A percentile compares a stretch with the other conserved stretches of the same genome.
Evolutionary conservation across 2,888 invertebrate species (phyloP).

Genomic region (Chloroclysta siterata): DNA sequence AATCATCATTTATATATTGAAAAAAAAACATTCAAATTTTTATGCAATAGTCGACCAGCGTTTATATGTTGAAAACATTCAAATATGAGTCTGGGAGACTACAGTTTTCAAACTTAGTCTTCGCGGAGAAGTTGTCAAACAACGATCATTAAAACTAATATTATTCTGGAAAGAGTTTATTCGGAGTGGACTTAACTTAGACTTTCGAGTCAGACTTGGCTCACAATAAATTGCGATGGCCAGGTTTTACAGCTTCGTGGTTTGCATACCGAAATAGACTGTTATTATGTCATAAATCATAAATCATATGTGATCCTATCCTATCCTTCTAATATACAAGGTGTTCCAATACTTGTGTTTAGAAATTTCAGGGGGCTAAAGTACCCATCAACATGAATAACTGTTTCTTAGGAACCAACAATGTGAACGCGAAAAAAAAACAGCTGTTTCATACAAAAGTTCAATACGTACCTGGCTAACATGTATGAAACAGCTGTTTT

Average conservation of each 20-base stretch:
- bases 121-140: slow-evolving; percentile 41
- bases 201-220: slow-evolving; percentile 34
- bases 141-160: slow-evolving; percentile 45
- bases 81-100: slow-evolving; percentile 24
- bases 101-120: slow-evolving; percentile 35
- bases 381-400: no score
- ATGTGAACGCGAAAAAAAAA: no score
- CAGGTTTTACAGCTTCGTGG: slow-evolving; percentile 22
- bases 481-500: no score
- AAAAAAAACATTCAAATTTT: background rate
- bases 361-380: no score
- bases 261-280: slow-evolving; percentile 11
- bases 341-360: no score
- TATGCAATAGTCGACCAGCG: no score
- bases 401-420: no score
- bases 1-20: no score
- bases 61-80: slow-evolving; percentile 1
- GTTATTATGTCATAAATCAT: no score
- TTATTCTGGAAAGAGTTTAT: slow-evolving; percentile 41
- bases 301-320: slow-evolving; percentile 46
- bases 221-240: slow-evolving; percentile 33
- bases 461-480: no score
- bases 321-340: no score
- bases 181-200: slow-evolving; percentile 39
- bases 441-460: no score